A percentile compares a stretch with the other conserved stretches of the same genome.
These are phyloP conservation scores for Nicator chloris DNA, from an alignment of 2,113 vertebrate species.

Conservation along the genomic window DNA sequence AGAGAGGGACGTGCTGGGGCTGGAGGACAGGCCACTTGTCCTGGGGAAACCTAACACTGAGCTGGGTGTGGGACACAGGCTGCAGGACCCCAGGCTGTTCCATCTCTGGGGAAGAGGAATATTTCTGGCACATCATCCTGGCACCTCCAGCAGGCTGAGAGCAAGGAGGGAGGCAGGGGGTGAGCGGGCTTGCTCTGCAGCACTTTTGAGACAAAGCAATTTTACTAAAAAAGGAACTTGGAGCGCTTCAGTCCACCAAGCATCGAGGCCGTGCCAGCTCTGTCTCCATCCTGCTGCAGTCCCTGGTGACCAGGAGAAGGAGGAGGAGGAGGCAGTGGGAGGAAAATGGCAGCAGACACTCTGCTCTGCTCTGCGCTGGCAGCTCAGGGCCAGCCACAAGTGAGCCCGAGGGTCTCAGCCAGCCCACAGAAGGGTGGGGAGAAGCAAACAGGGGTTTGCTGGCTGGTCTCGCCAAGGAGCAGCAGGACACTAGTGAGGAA, in stretches of 20 bases:
- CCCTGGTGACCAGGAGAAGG: background rate
- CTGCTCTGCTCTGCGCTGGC: background rate
- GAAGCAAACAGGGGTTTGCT: accelerated
- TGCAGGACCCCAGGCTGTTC: accelerated
- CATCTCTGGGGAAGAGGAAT: background rate
- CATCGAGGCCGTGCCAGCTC: background rate
- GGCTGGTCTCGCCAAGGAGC: background rate
- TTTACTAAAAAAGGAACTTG: conserved; percentile 59
- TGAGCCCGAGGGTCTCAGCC: accelerated
- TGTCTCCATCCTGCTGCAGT: background rate
- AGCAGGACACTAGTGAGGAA: background rate
- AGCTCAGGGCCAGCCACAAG: background rate
- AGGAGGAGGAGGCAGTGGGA: background rate
- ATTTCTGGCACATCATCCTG: background rate
- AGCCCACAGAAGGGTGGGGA: background rate
- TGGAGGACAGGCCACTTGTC: background rate
- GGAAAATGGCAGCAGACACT: background rate
- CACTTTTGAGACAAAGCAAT: background rate
- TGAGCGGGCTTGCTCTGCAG: background rate
- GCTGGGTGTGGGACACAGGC: accelerated
- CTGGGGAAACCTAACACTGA: background rate
- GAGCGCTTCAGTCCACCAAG: background rate
- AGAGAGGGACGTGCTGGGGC: background rate
- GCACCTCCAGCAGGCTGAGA: background rate
- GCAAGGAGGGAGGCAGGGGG: background rate